Base-by-base conservation (phyloP, 2,888 invertebrate species). In the Scaptomyza parva region DNA sequence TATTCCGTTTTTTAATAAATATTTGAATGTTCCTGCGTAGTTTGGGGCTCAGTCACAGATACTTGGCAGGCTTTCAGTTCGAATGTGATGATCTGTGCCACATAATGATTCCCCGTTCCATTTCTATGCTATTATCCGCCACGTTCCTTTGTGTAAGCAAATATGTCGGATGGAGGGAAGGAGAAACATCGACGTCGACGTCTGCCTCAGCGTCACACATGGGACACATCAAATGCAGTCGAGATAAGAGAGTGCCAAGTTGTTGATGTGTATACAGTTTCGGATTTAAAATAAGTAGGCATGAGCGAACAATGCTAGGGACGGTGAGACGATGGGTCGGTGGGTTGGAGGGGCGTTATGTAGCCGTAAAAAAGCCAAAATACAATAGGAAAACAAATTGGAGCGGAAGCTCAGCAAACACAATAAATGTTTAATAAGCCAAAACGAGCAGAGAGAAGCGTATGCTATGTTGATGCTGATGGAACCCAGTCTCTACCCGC, bases 341-440 rank as follows among this genome's bases (percentile, higher is more conserved):
- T 2, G 33, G 7, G 9, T 2, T 0, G 39, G 9, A 22, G 37
- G 14, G 3, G 20, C 0, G 20, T 28, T 11, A n/a, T 35, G 52
- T 35, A 35, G 51, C 53, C 57, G 24, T 59, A 61, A 69, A 66
- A 55, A 63, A 66, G 41, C 57, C 57, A 52, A 66, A 67, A 72
- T 54, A 72, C 62, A 48, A 57, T 62, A 64, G 76, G 78, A 84
- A 80, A 84, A 77, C 81, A 83, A 86, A 84, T 84, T 86, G 74
- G 84, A 81, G 81, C 83, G 83, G 85, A 84, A 86, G 70, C 78
- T 74, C 70, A 68, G 69, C 76, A 86, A 84, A 84, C 81, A 86
- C 86, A 86, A 84, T 84, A 84, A 84, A 84, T 84, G 81, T 84
- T 84, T 84, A 84, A 84, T 84, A 84, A 86, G 82, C 86, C 77